phyloP scores from a whole-genome alignment of 2,888 invertebrate genomes.

The Saturnia japonica region DNA sequence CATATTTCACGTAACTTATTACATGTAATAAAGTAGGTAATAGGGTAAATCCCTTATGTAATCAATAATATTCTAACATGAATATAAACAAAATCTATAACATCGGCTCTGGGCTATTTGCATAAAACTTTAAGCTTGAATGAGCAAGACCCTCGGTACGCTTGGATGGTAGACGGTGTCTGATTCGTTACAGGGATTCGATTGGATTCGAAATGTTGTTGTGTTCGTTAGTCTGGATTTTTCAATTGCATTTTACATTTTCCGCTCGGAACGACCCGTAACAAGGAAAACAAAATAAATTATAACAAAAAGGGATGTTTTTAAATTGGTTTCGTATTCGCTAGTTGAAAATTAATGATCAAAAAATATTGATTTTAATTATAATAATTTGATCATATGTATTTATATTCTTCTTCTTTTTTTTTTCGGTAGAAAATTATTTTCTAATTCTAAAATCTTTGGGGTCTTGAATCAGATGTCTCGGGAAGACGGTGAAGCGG shows the following conservation, averaged over 20 bases:
- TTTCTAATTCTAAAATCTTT: neutral
- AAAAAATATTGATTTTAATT: neutral
- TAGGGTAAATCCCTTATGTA: slow-evolving; percentile 13
- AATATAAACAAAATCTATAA: slow-evolving; percentile 28
- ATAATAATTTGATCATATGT: slow-evolving; percentile 17
- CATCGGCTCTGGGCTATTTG: slow-evolving; percentile 27
- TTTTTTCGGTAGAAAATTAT: neutral
- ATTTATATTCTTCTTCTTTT: neutral
- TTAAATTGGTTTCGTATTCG: slow-evolving; percentile 22
- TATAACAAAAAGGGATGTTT: slow-evolving; percentile 7
- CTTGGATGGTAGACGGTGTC: slow-evolving; percentile 18
- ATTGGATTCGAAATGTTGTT: slow-evolving; percentile 20
- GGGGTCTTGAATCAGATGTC: slow-evolving; percentile 84
- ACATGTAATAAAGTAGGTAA: slow-evolving; percentile 13
- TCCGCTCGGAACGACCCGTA: slow-evolving; percentile 5
- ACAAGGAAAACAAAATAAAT: slow-evolving; percentile 9
- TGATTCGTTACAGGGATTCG: slow-evolving; percentile 20
- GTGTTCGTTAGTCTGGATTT: slow-evolving; percentile 22
- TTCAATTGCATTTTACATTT: slow-evolving; percentile 20
- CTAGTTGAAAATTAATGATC: slow-evolving; percentile 1
- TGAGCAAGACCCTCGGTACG: slow-evolving; percentile 17
- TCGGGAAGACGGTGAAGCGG: slow-evolving; percentile 93
- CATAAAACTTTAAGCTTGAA: slow-evolving; percentile 21
- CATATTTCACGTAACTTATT: neutral
- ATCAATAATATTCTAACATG: slow-evolving; percentile 22